Conservation (phyloP, 2,888 invertebrate species). For the Tineola bisselliella region DNA sequence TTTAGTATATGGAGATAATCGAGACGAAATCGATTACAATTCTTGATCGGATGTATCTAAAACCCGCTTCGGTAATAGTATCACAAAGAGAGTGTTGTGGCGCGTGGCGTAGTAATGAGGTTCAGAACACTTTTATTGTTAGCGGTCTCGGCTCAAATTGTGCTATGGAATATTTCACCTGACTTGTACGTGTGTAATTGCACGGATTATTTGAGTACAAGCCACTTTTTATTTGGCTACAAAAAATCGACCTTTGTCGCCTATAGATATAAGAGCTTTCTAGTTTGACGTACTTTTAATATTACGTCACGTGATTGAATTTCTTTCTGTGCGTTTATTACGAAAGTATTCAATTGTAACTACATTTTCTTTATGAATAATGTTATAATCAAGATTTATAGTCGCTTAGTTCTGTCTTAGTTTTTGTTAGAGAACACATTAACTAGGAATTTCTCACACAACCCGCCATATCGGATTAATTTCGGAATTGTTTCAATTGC, state of each 20-base stretch:
- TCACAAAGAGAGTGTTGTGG: constrained; percentile 32
- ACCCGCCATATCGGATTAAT: background rate
- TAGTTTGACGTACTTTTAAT: constrained; percentile 2
- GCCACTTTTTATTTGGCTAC: background rate
- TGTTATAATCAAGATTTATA: no score
- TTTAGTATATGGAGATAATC: background rate
- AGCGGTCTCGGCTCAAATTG: constrained; percentile 37
- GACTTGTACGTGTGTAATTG: constrained; percentile 59
- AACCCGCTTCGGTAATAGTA: constrained; percentile 25
- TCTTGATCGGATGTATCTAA: background rate
- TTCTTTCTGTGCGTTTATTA: background rate
- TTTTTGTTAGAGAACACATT: no score
- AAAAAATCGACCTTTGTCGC: constrained; percentile 6
- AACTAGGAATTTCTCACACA: no score
- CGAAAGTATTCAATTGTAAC: background rate
- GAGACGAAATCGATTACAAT: background rate
- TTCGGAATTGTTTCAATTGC: background rate
- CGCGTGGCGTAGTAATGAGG: constrained; percentile 44
- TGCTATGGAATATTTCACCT: constrained; percentile 58
- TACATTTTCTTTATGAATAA: background rate
- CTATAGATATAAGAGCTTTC: constrained; percentile 2
- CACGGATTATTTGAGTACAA: constrained; percentile 48
- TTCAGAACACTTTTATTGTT: constrained; percentile 41
- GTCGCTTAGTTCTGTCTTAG: no score
- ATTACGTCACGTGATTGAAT: constrained; percentile 10